Evolutionary conservation across 2,888 invertebrate genomes (phyloP).

Genomic region (Lypha dubia): DNA sequence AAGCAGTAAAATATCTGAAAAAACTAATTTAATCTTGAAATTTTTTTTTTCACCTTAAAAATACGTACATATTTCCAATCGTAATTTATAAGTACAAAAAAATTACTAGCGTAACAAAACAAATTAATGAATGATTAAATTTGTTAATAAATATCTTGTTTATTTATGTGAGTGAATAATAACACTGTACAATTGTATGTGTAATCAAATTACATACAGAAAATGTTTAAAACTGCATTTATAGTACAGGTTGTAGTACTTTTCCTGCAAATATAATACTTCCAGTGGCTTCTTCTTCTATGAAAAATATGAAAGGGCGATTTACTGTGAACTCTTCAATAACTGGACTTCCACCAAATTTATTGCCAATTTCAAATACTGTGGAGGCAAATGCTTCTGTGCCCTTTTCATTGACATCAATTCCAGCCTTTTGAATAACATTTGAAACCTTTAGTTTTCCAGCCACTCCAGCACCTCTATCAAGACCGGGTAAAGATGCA

Average conservation of each 20-base stretch:
- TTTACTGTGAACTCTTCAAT: conserved; percentile 87
- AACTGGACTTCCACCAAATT: conserved; percentile 84
- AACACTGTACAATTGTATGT: neutral
- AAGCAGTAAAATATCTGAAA: neutral
- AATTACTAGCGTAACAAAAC: neutral
- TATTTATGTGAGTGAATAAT: conserved; percentile 10
- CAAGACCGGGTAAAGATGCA: conserved; percentile 89
- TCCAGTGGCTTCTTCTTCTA: conserved; percentile 89
- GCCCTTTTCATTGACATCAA: conserved; percentile 90
- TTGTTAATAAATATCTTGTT: neutral
- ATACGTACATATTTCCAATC: neutral
- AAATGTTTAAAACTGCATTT: no score
- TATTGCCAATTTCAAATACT: conserved; percentile 86
- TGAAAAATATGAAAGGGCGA: conserved; percentile 91
- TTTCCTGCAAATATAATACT: conserved; percentile 90
- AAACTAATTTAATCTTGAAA: neutral
- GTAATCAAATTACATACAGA: neutral
- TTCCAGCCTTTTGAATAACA: conserved; percentile 89
- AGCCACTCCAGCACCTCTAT: conserved; percentile 85
- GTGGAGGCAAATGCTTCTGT: conserved; percentile 89
- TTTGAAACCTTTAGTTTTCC: conserved; percentile 87
- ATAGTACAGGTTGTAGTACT: conserved; percentile 86
- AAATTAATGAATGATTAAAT: neutral
- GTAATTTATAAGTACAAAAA: neutral
- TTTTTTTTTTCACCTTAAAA: neutral